Percentiles rank a stretch among this genome's conserved stretches.
Conservation (phyloP, 2,113 vertebrate species). For the Oryzias woworae region DNA sequence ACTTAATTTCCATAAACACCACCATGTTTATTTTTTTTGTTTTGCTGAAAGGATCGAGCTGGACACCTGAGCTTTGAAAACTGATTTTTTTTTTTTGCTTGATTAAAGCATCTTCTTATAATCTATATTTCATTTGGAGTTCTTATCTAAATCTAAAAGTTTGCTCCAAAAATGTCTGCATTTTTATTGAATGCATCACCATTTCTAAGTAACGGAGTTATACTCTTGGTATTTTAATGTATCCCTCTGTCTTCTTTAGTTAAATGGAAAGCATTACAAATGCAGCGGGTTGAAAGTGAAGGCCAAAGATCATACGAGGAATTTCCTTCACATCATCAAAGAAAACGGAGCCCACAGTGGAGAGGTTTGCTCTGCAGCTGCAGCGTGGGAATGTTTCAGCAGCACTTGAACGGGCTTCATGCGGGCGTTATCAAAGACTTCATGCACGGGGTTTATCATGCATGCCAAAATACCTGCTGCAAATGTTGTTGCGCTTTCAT, state of each 20-base stretch:
- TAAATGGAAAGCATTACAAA: conserved; percentile 2
- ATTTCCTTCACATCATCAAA: conserved; percentile 43
- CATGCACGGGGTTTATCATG: conserved; percentile 33
- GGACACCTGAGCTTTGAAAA: too few relatives aligned
- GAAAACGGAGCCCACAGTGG: conserved; percentile 20
- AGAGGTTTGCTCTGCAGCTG: conserved; percentile 6
- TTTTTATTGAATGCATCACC: neutral
- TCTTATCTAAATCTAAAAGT: too few relatives aligned
- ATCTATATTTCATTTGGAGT: too few relatives aligned
- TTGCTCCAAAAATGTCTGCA: too few relatives aligned
- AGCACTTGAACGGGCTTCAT: conserved; percentile 20
- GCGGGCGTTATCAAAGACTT: conserved; percentile 34
- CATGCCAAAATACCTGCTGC: conserved; percentile 17
- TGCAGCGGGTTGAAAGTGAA: neutral
- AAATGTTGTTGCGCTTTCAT: conserved; percentile 12
- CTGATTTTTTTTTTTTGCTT: too few relatives aligned
- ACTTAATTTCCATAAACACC: conserved; percentile 36
- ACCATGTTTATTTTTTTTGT: conserved; percentile 17
- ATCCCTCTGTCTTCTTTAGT: conserved; percentile 9
- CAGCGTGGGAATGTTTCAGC: conserved; percentile 43
- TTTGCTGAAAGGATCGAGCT: conserved; percentile 12
- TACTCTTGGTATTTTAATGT: neutral
- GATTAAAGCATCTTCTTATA: too few relatives aligned
- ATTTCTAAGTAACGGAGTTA: neutral
- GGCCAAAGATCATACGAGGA: conserved; percentile 35